Evolutionary conservation across 2,888 invertebrate genomes (phyloP).

Genomic region (Pogonocherus hispidulus): DNA sequence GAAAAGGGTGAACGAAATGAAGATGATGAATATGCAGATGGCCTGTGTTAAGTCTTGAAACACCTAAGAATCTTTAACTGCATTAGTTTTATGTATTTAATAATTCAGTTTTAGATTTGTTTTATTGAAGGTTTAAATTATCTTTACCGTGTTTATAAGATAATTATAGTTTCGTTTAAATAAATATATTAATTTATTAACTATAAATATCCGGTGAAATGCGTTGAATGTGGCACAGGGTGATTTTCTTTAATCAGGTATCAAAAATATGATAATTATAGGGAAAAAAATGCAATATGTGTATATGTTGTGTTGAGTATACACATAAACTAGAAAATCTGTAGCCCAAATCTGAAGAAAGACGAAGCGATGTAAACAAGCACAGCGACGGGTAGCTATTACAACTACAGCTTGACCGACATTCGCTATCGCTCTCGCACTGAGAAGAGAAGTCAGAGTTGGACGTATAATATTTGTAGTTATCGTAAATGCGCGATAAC

Average conservation of each 20-base stretch:
- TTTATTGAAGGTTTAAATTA: background rate
- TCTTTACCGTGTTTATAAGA: background rate
- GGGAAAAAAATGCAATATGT: background rate
- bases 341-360: too few species aligned
- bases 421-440: too few species aligned
- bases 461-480: too few species aligned
- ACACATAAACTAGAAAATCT: too few species aligned
- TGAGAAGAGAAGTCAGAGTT: too few species aligned
- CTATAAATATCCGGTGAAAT: background rate
- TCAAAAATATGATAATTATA: background rate
- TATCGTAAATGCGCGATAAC: too few species aligned
- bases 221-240: background rate
- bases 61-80: slow-evolving; percentile 2
- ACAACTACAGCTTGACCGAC: too few species aligned
- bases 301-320: slow-evolving; percentile 4
- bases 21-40: slow-evolving; percentile 57
- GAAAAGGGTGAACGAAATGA: slow-evolving; percentile 31
- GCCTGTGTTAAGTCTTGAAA: slow-evolving; percentile 54
- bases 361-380: too few species aligned
- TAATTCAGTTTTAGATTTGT: background rate
- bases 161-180: background rate
- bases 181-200: background rate
- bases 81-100: slow-evolving; percentile 2
- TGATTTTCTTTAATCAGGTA: background rate
- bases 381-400: too few species aligned